These are phyloP conservation scores for Lycophotia porphyrea DNA, from an alignment of 2,888 invertebrate genomes.

Conservation along the genomic window DNA sequence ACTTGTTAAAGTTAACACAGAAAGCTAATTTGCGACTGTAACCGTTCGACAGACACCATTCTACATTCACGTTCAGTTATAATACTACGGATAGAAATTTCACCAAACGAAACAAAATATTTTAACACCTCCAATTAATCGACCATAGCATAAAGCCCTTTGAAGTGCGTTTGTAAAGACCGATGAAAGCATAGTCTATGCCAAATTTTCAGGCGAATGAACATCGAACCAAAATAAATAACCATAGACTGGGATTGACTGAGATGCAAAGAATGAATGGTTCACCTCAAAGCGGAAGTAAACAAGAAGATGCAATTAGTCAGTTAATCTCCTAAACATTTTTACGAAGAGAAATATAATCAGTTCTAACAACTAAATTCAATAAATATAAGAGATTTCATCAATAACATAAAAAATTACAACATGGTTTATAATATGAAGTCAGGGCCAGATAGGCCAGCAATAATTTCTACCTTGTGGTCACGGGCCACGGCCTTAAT, in stretches of 20 bases:
- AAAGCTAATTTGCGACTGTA: conserved; percentile 67
- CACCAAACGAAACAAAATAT: conserved; percentile 73
- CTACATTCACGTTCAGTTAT: conserved; percentile 79
- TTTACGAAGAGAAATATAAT: rapidly evolving
- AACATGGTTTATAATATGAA: not conserved
- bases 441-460: not conserved
- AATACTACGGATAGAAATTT: conserved; percentile 67
- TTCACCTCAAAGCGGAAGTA: conserved; percentile 38
- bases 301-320: conserved; percentile 19
- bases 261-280: conserved; percentile 37
- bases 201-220: conserved; percentile 54
- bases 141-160: conserved; percentile 76
- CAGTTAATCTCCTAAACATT: not conserved
- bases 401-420: not conserved
- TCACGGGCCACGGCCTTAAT: not conserved
- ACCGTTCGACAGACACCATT: conserved; percentile 73
- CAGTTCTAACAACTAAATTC: not conserved
- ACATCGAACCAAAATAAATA: conserved; percentile 47
- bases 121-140: conserved; percentile 76
- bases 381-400: not conserved
- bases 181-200: conserved; percentile 58
- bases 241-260: conserved; percentile 54
- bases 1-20: conserved; percentile 73
- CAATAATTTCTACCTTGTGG: not conserved
- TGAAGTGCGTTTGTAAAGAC: conserved; percentile 64